Evolutionary conservation across 2,113 vertebrate species (phyloP).

Genomic region (Antechinus stuartii): DNA sequence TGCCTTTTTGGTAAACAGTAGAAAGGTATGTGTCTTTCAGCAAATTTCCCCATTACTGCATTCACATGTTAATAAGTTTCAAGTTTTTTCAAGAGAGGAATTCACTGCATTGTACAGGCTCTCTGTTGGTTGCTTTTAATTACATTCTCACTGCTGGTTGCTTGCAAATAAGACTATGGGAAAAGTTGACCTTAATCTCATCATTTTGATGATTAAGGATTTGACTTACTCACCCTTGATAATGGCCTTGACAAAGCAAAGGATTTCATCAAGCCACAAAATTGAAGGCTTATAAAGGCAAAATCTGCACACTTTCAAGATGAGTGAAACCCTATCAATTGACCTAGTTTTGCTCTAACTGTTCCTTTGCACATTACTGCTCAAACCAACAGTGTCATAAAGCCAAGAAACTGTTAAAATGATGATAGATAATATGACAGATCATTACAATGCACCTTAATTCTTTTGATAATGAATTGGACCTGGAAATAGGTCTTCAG

Average conservation of each 20-base stretch:
- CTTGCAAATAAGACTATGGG: constrained; percentile 41
- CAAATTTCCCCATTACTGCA: neutral
- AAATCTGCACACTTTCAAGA: neutral
- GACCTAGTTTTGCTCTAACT: neutral
- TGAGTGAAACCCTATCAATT: neutral
- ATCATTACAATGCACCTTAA: neutral
- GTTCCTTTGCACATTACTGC: neutral
- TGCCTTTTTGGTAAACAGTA: constrained; percentile 13
- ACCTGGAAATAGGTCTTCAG: neutral
- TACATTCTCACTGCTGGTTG: constrained; percentile 54
- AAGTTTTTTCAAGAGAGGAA: constrained; percentile 41
- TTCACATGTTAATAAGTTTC: constrained; percentile 39
- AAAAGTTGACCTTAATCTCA: constrained; percentile 52
- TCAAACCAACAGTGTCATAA: neutral
- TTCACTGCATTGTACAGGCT: constrained; percentile 36
- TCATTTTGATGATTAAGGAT: constrained; percentile 50
- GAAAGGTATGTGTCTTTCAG: constrained; percentile 8
- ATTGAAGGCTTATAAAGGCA: neutral
- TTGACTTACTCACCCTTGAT: neutral
- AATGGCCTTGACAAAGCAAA: neutral
- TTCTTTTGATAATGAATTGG: neutral
- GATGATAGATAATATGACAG: neutral
- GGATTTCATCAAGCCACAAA: neutral
- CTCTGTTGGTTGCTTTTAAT: constrained; percentile 62
- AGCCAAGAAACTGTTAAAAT: neutral